These are phyloP conservation scores for Drosophila guanche DNA, from an alignment of 1,140 invertebrate genomes.

Conservation along the genomic window DNA sequence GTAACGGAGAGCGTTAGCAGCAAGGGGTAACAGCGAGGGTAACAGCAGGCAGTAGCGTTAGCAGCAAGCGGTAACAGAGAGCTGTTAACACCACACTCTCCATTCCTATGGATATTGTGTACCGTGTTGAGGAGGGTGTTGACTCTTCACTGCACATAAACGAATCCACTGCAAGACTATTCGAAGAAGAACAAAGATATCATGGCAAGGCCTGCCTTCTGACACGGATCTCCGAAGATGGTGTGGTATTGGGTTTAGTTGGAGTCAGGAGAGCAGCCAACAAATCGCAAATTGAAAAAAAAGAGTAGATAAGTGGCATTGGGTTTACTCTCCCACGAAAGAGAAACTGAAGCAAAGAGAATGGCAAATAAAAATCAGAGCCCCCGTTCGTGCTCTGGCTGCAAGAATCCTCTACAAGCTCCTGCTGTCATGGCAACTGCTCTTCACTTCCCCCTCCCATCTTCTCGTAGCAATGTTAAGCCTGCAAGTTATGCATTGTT, in stretches of 20 bases:
- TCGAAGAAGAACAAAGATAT: background rate
- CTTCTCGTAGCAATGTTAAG: conserved; percentile 65
- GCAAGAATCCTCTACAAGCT: too few relatives aligned
- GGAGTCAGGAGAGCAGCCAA: conserved; percentile 33
- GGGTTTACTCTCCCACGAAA: conserved; percentile 12
- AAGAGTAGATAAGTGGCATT: conserved; percentile 45
- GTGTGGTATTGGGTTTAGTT: background rate
- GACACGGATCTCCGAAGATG: conserved; percentile 23
- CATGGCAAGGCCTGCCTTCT: conserved; percentile 5
- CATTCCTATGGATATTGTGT: too few relatives aligned
- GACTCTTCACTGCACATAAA: too few relatives aligned
- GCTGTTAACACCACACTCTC: too few relatives aligned
- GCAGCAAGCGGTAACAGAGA: too few relatives aligned
- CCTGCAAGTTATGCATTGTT: conserved; percentile 80
- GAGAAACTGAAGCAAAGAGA: conserved; percentile 45
- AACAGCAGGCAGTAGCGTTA: too few relatives aligned
- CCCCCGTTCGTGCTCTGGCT: conserved; percentile 30
- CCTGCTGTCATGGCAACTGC: conserved; percentile 33
- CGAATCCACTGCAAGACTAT: background rate
- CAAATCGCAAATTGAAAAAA: conserved; percentile 72
- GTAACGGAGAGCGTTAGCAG: too few relatives aligned
- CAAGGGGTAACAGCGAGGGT: too few relatives aligned
- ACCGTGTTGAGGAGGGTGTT: too few relatives aligned
- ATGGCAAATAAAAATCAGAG: conserved; percentile 75
- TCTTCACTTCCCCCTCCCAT: conserved; percentile 3